Evolutionary conservation across 2,113 vertebrate genomes (phyloP), one percentile per base, ranked within the genome.

Genomic region (Misgurnus anguillicaudatus): DNA sequence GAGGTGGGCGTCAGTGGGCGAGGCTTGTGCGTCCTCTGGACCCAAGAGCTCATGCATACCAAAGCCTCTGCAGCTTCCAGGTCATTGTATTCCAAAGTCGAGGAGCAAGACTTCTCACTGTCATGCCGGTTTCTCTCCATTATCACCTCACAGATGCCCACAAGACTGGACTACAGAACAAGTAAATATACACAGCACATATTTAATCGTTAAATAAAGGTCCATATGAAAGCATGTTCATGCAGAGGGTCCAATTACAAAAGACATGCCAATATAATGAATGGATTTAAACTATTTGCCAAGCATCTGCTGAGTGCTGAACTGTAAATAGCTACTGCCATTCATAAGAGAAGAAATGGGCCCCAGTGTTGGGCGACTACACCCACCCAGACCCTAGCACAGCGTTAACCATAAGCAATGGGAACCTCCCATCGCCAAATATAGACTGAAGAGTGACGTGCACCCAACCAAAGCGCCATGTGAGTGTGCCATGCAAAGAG

Each of bases 21-120:
- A 72, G 94, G 87, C 75, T 94, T 94, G 83, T 92, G 94, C 0
- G 87, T 88, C 70, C 94, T 94, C 78, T 97, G 97, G 83, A 95
- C 96, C 97, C 96, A 97, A 80, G 95, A 95, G 88, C 98, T 98
- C 98, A 99, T 99, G 87, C 96, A 98, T 82, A 99, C 95, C 13
- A 99, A 95, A 0, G 95, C 96, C 88, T 98, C 95, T 0, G 96
- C 97, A 0, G 98, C 98, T 88, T 98, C 98, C 0, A 99, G 94
- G 88, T 98, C 98, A 0, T 95, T 96, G 86, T 96, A 93, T 86
- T 96, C 94, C 68, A 97, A 47, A 71, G 91, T 62, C 81, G 94
- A 91, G 83, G 94, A 92, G 1, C 90, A 88, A 0, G 93, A 91
- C 80, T 90, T 89, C 69, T 94, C 93, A 0, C 93, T 93, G 90